Percentiles rank a stretch among this genome's conserved stretches.
Conservation (phyloP, 2,888 invertebrate genomes). For the Sphecodes monilicornis region DNA sequence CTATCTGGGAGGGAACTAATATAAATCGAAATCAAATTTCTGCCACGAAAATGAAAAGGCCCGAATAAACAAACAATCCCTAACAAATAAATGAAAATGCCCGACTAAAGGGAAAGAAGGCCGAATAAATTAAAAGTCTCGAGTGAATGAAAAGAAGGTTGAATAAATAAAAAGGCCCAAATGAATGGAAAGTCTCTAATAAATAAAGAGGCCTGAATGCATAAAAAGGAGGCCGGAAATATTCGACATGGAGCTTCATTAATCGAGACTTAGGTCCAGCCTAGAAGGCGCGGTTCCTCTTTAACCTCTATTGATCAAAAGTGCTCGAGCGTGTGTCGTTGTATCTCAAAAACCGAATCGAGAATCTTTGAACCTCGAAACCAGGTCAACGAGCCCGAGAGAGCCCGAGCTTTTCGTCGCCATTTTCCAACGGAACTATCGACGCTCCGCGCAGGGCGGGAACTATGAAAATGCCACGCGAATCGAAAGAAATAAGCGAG, state of each 20-base stretch:
- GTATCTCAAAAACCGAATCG: conserved; percentile 3
- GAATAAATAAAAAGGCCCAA: background rate
- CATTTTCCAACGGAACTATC: background rate
- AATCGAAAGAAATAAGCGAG: background rate
- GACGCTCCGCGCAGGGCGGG: background rate
- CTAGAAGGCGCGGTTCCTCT: background rate
- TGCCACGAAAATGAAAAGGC: no score
- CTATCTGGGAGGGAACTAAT: no score
- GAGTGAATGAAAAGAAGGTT: no score
- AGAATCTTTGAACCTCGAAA: background rate
- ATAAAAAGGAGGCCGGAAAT: background rate
- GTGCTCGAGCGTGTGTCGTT: background rate
- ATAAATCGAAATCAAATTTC: no score
- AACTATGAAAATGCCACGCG: background rate
- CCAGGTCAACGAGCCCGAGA: conserved; percentile 4
- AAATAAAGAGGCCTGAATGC: no score
- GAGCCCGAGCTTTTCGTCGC: background rate
- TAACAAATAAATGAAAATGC: no score
- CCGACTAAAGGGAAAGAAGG: no score
- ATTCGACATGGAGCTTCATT: background rate
- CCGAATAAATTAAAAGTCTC: no score
- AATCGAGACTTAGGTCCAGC: background rate
- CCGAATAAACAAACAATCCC: no score
- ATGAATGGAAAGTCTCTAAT: background rate
- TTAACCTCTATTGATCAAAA: conserved; percentile 6